These are phyloP conservation scores for Amphiprion percula DNA, from an alignment of 2,113 vertebrate species.

Conservation along the genomic window DNA sequence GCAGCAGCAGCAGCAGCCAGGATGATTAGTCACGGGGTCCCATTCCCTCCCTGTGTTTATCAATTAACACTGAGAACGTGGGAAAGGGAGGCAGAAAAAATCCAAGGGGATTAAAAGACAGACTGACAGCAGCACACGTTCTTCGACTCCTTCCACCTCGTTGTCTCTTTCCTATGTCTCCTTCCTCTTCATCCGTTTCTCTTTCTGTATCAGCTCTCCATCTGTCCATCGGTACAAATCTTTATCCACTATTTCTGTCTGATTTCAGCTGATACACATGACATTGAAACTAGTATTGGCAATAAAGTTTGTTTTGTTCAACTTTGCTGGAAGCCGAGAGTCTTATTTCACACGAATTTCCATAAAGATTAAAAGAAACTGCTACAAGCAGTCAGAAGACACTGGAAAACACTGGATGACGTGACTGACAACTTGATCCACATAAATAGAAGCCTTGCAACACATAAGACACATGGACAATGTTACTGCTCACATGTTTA, in stretches of 20 bases:
- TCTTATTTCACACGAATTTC: constrained; percentile 5
- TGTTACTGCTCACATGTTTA: constrained; percentile 12
- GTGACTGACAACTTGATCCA: constrained; percentile 25
- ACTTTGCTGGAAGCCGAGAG: neutral
- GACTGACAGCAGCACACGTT: constrained; percentile 85
- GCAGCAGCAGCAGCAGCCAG: constrained; percentile 65
- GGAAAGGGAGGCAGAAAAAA: constrained; percentile 82
- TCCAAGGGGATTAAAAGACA: constrained; percentile 82
- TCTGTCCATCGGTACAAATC: constrained; percentile 41
- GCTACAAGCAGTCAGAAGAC: neutral
- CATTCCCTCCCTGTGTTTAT: constrained; percentile 83
- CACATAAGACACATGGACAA: constrained; percentile 17
- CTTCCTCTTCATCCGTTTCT: constrained; percentile 37
- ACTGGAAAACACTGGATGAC: constrained; percentile 19
- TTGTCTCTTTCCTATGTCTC: constrained; percentile 44
- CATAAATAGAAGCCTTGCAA: constrained; percentile 19
- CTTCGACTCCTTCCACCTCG: constrained; percentile 49
- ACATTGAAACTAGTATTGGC: neutral
- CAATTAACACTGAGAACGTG: constrained; percentile 87
- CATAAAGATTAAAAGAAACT: constrained; percentile 18
- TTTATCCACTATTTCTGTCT: constrained; percentile 5
- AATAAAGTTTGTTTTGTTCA: constrained; percentile 32
- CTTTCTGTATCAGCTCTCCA: constrained; percentile 31
- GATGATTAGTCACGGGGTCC: constrained; percentile 81
- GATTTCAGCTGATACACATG: constrained; percentile 3